Base-by-base conservation (phyloP, 2,113 vertebrate genomes). In the Thamnaconus septentrionalis region DNA sequence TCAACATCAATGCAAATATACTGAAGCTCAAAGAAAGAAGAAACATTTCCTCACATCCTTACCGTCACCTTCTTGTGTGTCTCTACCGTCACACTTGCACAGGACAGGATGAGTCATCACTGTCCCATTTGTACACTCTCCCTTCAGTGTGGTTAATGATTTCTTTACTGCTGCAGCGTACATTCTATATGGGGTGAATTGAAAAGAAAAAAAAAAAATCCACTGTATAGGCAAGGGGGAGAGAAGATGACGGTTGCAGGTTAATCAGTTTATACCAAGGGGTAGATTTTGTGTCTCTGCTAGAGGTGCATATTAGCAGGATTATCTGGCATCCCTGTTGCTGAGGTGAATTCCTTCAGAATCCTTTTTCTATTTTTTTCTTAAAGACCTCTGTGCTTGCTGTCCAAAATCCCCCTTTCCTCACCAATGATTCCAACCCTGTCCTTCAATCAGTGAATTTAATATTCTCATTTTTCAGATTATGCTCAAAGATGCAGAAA, bases 251-350 rank as follows among this genome's bases (percentile, higher is more conserved):
- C 72, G 70, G 69, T 63, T 51, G 74, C 77, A 77, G 78, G 83
- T 89, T 88, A 85, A 85, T 82, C 79, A 77, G 77, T 71, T 88
- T 87, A 85, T 57, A 58, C 70, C 62, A 60, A 41, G 58, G 75
- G 61, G 78, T 77, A 83, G 86, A 86, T 87, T 82, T 61, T 59
- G 65, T 75, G 73, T 53, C 56, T 66, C 71, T 84, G 70, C 67
- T 64, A 48, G 61, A 83, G 76, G 64, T 66, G 79, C 69, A 82
- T 78, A 87, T 88, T 90, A 87, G 82, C 67, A 8, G 82, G 85
- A 87, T 87, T 88, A 88, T 84, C 75, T 84, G 77, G 83, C 80
- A 86, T 79, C 85, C 75, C 73, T 76, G 76, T 74, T 80, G 75
- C 69, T 66, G 67, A 81, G 82, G 75, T 87, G 80, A 86, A 77